Conservation (phyloP, 2,113 vertebrate genomes). For the mouse (Mus musculus) region DNA sequence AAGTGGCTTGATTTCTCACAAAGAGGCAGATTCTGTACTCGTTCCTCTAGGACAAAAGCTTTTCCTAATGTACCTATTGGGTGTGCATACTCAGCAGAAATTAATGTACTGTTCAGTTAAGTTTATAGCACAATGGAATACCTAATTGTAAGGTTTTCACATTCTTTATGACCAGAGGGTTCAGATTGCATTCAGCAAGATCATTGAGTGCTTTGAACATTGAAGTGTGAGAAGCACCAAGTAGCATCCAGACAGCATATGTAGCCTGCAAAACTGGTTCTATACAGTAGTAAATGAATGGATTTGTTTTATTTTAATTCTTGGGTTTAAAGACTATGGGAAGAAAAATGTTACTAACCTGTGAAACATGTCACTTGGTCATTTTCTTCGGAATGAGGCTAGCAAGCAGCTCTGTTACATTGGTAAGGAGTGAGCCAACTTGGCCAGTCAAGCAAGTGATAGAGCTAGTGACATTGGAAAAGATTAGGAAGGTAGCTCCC, state of each 20-base stretch:
- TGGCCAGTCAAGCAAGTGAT: neutral
- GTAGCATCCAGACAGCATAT: neutral
- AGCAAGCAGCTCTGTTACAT: neutral
- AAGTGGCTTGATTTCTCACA: neutral
- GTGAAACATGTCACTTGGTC: neutral
- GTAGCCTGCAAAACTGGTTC: neutral
- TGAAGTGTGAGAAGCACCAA: neutral
- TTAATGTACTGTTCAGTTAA: neutral
- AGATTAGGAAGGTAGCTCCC: neutral
- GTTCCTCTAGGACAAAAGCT: neutral
- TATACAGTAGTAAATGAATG: neutral
- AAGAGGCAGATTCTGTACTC: neutral
- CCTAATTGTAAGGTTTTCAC: neutral
- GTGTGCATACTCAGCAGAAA: neutral
- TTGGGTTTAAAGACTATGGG: neutral
- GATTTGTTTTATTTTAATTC: conserved; percentile 28
- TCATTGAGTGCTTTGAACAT: neutral
- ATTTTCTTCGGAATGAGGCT: neutral
- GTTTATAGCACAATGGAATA: neutral
- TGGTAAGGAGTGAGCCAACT: neutral
- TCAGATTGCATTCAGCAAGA: neutral
- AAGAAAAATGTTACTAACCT: neutral
- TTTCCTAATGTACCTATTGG: neutral
- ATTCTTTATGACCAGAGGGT: neutral
- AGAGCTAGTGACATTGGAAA: neutral